Evolutionary conservation across 2,113 vertebrate genomes (phyloP), one percentile per base, ranked within the genome.

Genomic region (Plecotus auritus): DNA sequence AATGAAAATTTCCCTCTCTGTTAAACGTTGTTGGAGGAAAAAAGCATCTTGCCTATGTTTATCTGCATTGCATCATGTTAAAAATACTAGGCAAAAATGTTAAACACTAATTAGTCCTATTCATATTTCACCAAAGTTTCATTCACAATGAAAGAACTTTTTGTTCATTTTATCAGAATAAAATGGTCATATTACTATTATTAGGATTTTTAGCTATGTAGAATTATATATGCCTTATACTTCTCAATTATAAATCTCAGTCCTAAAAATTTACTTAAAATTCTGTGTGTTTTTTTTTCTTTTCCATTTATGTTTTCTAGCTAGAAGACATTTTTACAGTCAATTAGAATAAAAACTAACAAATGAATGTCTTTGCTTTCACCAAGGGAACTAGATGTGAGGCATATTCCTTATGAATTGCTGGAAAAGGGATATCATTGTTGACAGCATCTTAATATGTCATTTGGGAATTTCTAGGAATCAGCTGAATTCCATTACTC

Each of bases 41-140:
- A 30, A 32, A 42, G 2, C 2, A 74, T 37, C 7, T 76, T 74
- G 59, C 66, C 35, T 85, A 7, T 54, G n/a, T 84, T 80, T 90
- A 85, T 95, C 85, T 94, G 32, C 37, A 72, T 94, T 88, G 66
- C 59, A 87, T 94, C 93, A 45, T n/a, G 40, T 92, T 92, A 92
- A 85, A 85, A 67, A 87, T 66, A 70, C 54, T 80, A 51, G 35
- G 87, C 83, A 80, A 85, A 51, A 28, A 42, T 69, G 64, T 73
- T 26, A 76, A 90, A 70, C 32, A 51, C 22, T 86, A 32, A 56
- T 96, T 91, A 72, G 51, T 32, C 56, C 91, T 88, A 49, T 81
- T 91, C 37, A 56, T 80, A 86, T 97, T 92, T 95, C 64, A 94
- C 82, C 91, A 89, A 74, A 76, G 70, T 84, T 74, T 90, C 81